These are phyloP conservation scores for Emydura subglobosa DNA, from an alignment of 2,113 vertebrate species.

Conservation along the genomic window DNA sequence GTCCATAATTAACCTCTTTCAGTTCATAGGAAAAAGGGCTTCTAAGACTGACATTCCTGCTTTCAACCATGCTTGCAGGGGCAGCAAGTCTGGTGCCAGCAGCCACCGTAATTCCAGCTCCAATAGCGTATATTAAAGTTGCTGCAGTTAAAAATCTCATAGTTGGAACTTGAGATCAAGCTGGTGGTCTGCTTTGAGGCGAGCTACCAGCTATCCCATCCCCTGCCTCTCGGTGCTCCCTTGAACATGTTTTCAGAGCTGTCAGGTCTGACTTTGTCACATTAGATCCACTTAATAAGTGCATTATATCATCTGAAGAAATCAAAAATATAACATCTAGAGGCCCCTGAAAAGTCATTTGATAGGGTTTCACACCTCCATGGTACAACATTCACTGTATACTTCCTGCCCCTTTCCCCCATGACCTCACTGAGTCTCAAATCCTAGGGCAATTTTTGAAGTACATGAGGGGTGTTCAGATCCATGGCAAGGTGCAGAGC, in stretches of 20 bases:
- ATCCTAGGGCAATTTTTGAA: background rate
- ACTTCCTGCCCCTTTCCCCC: too few species aligned
- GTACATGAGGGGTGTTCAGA: background rate
- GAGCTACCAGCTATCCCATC: too few species aligned
- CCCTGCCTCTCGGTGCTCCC: too few species aligned
- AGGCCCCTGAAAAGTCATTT: background rate
- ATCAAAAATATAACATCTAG: too few species aligned
- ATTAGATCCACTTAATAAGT: too few species aligned
- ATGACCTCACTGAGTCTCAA: background rate
- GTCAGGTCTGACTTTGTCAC: too few species aligned
- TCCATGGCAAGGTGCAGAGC: background rate
- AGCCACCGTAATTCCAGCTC: constrained; percentile 1
- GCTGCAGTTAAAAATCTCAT: constrained; percentile 48
- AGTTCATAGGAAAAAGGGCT: too few species aligned
- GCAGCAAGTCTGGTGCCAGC: constrained; percentile 54
- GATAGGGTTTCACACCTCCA: background rate
- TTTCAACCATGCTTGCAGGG: background rate
- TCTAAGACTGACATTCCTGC: too few species aligned
- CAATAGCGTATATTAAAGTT: constrained; percentile 7
- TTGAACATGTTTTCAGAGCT: too few species aligned
- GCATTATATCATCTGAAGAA: too few species aligned
- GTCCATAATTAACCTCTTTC: too few species aligned
- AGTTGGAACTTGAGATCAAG: constrained; percentile 54
- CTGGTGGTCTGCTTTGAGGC: background rate
- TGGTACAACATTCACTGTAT: too few species aligned